phyloP scores from a whole-genome alignment of 64 coral and sea anemone species.

The Pocillopora damicornis region DNA sequence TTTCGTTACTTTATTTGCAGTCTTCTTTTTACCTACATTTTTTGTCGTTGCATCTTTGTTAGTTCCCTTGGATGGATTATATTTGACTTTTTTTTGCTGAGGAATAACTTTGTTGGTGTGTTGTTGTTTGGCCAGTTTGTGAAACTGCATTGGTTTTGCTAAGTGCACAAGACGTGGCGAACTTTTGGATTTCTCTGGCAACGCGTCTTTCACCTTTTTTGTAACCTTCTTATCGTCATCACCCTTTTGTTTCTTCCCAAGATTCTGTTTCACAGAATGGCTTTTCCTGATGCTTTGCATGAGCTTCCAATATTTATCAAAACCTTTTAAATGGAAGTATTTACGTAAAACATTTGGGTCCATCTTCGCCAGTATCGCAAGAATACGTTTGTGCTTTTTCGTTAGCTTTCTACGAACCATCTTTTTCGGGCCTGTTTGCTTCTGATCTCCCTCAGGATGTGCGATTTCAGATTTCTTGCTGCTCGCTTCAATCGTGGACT shows the following conservation, averaged over 20 bases:
- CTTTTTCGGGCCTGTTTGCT: not conserved
- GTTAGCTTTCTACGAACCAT: not conserved
- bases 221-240: not conserved
- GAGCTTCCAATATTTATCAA: constrained; percentile 37
- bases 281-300: constrained; percentile 17
- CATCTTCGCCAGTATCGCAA: constrained; percentile 13
- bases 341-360: constrained; percentile 9
- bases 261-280: not conserved
- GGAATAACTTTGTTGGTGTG: not conserved
- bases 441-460: not conserved
- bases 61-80: not conserved
- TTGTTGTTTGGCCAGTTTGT: not conserved
- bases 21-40: not conserved
- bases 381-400: constrained; percentile 5
- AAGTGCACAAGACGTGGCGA: not conserved
- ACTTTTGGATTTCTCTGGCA: not conserved
- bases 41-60: not conserved
- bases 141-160: not conserved
- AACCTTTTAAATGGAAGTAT: constrained; percentile 36
- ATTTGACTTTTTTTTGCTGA: not conserved
- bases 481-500: not conserved
- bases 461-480: constrained; percentile 32
- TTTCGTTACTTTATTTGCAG: not conserved
- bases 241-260: not conserved
- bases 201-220: not conserved